phyloP scores from a whole-genome alignment of 2,888 invertebrate genomes.

The Phengaris alcon region DNA sequence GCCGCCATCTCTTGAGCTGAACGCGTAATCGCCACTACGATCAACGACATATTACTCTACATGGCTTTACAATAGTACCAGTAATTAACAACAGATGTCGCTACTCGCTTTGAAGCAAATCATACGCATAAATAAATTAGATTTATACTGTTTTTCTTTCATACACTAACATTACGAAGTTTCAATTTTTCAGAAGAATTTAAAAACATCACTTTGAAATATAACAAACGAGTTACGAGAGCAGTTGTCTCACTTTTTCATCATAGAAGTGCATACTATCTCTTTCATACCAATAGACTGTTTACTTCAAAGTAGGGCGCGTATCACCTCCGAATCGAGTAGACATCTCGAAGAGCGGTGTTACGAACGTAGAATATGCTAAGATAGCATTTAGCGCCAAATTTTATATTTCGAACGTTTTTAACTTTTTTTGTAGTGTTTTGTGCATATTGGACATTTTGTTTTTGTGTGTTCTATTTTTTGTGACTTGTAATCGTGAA shows the following conservation, averaged over 20 bases:
- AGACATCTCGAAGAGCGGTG: conserved; percentile 73
- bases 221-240: neutral
- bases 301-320: conserved; percentile 74
- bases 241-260: neutral
- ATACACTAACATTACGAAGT: neutral
- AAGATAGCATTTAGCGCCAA: conserved; percentile 73
- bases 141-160: neutral
- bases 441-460: conserved; percentile 33
- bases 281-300: conserved; percentile 59
- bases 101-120: neutral
- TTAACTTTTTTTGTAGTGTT: conserved; percentile 55
- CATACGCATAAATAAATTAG: neutral
- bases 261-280: conserved; percentile 41
- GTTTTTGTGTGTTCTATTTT: conserved; percentile 39
- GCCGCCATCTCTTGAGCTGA: conserved; percentile 18
- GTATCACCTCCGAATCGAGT: conserved; percentile 64
- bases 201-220: neutral
- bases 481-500: conserved; percentile 32
- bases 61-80: conserved; percentile 27
- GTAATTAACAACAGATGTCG: conserved; percentile 34
- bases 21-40: neutral
- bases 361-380: conserved; percentile 71
- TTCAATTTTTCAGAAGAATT: neutral
- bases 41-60: conserved; percentile 14
- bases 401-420: conserved; percentile 51